phyloP scores from a whole-genome alignment of 2,113 vertebrate species.

The Dipodomys merriami region DNA sequence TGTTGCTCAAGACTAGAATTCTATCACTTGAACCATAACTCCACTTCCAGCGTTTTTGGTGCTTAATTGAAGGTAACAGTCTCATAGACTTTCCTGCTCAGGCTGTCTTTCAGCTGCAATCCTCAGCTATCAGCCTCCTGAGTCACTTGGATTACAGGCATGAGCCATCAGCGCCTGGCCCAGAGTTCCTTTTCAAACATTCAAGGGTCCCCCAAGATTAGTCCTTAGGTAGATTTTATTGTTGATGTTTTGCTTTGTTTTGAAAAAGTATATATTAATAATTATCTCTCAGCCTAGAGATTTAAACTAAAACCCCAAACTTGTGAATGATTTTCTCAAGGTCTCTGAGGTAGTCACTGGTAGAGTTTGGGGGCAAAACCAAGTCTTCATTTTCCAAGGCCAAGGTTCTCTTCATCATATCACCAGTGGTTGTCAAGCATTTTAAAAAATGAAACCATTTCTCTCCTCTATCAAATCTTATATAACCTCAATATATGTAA shows the following conservation, averaged over 20 bases:
- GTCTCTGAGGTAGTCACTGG: background rate
- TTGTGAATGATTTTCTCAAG: conserved; percentile 51
- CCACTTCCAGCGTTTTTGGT: no score
- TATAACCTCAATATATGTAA: conserved; percentile 11
- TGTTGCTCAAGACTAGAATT: no score
- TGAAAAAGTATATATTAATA: background rate
- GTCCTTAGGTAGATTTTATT: background rate
- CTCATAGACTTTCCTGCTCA: no score
- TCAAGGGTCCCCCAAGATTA: background rate
- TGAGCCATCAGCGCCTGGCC: no score
- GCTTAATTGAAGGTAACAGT: no score
- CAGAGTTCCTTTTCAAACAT: background rate
- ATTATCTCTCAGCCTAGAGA: background rate
- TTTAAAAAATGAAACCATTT: conserved; percentile 17
- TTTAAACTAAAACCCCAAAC: conserved; percentile 5
- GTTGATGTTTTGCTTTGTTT: conserved; percentile 23
- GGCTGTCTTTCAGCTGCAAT: no score
- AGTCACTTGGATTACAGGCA: no score
- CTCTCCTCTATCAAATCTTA: conserved; percentile 37
- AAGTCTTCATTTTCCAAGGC: background rate
- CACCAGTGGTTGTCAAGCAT: conserved; percentile 24
- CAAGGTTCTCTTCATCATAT: background rate
- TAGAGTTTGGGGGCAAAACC: background rate
- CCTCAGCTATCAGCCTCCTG: no score
- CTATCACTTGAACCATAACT: no score